Conservation (phyloP, 2,797 vertebrate species). For the Spheniscus humboldti region DNA sequence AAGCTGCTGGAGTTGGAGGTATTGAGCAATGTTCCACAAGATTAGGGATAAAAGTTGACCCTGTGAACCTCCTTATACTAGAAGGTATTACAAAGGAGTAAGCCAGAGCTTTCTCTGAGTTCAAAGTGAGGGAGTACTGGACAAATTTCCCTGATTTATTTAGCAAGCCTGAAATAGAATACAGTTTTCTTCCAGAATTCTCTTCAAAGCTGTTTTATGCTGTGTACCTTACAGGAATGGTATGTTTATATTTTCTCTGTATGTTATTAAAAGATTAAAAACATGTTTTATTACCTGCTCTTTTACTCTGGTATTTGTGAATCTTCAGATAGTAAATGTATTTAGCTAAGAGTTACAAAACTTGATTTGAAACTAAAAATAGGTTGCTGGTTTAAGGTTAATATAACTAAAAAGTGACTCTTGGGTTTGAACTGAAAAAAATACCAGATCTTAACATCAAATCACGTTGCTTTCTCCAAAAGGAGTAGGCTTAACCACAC, state of each 20-base stretch:
- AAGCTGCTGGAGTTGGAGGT: not conserved
- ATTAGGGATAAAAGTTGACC: conserved; percentile 31
- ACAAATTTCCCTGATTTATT: not conserved
- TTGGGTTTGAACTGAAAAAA: not conserved
- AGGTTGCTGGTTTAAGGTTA: not conserved
- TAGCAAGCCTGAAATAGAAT: not conserved
- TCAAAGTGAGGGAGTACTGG: not conserved
- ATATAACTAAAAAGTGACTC: not conserved
- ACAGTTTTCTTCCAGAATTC: not conserved
- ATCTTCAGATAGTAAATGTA: not conserved
- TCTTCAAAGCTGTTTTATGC: not conserved
- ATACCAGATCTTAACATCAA: not conserved
- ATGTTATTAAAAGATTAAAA: not conserved
- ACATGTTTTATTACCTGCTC: not conserved
- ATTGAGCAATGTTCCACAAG: not conserved
- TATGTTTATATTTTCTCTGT: not conserved
- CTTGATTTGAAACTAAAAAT: not conserved
- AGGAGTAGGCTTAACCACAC: not conserved
- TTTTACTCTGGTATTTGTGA: not conserved
- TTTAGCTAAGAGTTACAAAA: not conserved
- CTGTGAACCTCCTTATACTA: not conserved
- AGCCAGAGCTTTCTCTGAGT: not conserved
- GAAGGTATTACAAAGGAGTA: not conserved
- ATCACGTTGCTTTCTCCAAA: not conserved
- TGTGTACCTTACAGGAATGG: not conserved